phyloP scores from a whole-genome alignment of 1,140 invertebrate genomes.

The Trichonephila clavipes region DNA sequence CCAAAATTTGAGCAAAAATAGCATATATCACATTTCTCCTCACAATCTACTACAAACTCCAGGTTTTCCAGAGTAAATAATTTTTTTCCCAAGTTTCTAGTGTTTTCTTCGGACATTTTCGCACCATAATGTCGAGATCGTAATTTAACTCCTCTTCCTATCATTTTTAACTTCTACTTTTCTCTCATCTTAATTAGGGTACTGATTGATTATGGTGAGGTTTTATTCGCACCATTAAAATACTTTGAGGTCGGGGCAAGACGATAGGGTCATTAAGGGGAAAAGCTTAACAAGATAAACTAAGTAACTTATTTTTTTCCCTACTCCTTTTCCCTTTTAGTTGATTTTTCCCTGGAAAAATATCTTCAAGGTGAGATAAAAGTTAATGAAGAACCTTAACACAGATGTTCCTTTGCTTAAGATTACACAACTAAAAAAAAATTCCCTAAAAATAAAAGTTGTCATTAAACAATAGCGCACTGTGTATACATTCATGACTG shows the following conservation, averaged over 20 bases:
- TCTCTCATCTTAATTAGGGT: not conserved
- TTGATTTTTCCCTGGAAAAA: not conserved
- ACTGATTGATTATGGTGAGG: constrained; percentile 36
- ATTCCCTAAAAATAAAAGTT: not conserved
- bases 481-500: not conserved
- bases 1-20: not conserved
- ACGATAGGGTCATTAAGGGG: constrained; percentile 1
- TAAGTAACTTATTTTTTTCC: not conserved
- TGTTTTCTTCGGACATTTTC: not conserved
- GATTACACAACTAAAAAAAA: not conserved
- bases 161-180: constrained; percentile 31
- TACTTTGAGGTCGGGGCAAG: not conserved
- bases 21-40: not conserved
- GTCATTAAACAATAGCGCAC: not conserved
- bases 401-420: not conserved
- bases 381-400: not conserved
- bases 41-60: not conserved
- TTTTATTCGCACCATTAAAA: constrained; percentile 34
- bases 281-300: constrained; percentile 36
- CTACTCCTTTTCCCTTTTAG: not conserved
- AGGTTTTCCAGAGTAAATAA: not conserved
- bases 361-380: constrained; percentile 8
- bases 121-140: not conserved
- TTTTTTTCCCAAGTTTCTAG: too few relatives aligned
- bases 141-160: constrained; percentile 11